These are phyloP conservation scores for Pteruthius melanotis DNA, from an alignment of 2,113 vertebrate species.

Conservation along the genomic window DNA sequence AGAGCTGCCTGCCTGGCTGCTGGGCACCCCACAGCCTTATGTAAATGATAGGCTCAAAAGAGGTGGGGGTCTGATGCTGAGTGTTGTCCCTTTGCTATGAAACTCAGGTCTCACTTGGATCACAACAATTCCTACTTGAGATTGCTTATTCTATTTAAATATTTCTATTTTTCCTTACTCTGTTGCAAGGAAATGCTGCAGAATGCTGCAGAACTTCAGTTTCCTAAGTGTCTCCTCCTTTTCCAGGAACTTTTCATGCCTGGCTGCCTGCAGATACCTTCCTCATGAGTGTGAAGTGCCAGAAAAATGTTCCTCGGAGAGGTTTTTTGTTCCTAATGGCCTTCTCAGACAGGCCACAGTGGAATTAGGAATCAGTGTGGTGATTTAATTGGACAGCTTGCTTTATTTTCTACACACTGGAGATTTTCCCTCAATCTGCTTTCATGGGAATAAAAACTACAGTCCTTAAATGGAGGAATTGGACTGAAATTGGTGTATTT, in stretches of 20 bases:
- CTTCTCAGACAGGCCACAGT: neutral
- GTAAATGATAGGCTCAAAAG: neutral
- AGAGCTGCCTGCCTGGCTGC: neutral
- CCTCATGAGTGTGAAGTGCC: neutral
- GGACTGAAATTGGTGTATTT: neutral
- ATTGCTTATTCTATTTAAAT: neutral
- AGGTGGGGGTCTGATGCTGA: neutral
- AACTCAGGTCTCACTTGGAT: neutral
- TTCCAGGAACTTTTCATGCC: neutral
- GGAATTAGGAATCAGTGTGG: neutral
- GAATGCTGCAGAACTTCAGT: neutral
- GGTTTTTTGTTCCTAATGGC: neutral
- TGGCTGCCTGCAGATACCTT: neutral
- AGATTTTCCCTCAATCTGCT: neutral
- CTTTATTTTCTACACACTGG: neutral
- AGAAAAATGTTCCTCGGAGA: neutral
- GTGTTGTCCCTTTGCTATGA: neutral
- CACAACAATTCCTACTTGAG: neutral
- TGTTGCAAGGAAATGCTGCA: neutral
- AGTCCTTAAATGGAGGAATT: neutral
- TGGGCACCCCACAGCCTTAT: neutral
- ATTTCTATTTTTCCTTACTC: neutral
- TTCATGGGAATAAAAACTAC: neutral
- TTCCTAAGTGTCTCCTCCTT: neutral
- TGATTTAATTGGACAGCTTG: conserved; percentile 9